These are phyloP conservation scores for Panthera uncia DNA, from an alignment of 2,113 vertebrate genomes.

Conservation along the genomic window DNA sequence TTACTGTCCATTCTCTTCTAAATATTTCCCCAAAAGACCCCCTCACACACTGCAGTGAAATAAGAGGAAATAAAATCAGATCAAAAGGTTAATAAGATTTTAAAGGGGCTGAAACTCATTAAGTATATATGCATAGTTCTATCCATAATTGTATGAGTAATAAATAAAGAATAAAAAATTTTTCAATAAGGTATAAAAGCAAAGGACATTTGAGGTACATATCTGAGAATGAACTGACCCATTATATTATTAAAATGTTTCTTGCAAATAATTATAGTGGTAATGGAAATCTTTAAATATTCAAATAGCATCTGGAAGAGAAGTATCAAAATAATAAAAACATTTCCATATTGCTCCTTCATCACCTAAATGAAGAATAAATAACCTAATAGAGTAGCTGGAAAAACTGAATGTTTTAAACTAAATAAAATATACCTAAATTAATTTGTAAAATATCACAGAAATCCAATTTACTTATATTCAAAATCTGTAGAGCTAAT, in stretches of 20 bases:
- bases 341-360: background rate
- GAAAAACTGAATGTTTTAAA: slow-evolving; percentile 17
- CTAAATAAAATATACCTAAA: background rate
- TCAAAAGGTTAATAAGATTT: background rate
- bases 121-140: background rate
- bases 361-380: background rate
- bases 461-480: slow-evolving; percentile 34
- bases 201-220: background rate
- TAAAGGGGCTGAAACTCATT: background rate
- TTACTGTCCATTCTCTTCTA: background rate
- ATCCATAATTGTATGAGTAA: background rate
- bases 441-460: slow-evolving; percentile 24
- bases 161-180: background rate
- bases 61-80: background rate
- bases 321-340: slow-evolving; percentile 37
- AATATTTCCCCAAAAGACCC: background rate
- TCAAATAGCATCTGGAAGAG: slow-evolving; percentile 1
- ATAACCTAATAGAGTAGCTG: background rate
- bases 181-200: slow-evolving; percentile 24
- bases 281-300: background rate
- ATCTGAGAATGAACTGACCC: background rate
- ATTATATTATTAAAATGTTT: background rate
- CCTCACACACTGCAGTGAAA: background rate
- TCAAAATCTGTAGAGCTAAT: slow-evolving; percentile 7
- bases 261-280: background rate